Percentiles rank a stretch among this genome's conserved stretches.
phyloP scores from a whole-genome alignment of 2,888 invertebrate species.

The Therioaphis trifolii region DNA sequence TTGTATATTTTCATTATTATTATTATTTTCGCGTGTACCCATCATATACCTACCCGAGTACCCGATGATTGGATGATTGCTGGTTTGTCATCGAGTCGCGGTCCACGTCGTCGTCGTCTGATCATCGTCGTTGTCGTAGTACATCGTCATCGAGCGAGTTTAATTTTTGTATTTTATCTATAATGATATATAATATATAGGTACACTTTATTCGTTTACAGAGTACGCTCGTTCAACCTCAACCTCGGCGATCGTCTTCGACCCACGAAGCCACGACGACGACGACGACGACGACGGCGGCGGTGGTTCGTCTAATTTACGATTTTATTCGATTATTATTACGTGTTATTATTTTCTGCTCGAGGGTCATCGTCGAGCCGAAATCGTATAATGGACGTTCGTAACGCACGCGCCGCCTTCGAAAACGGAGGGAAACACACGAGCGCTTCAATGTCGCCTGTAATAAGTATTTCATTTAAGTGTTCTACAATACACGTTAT shows the following conservation, averaged over 20 bases:
- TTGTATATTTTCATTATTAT: conserved; percentile 8
- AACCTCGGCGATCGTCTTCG: too few species aligned
- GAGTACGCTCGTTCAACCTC: too few species aligned
- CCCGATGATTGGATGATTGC: conserved; percentile 34
- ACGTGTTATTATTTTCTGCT: background rate
- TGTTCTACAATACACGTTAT: too few species aligned
- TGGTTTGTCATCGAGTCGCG: background rate
- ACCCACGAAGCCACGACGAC: too few species aligned
- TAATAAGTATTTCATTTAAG: too few species aligned
- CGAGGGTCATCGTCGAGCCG: too few species aligned
- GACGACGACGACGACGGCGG: too few species aligned
- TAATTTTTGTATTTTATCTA: too few species aligned
- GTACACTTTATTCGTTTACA: too few species aligned
- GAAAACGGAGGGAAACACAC: background rate
- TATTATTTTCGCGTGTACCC: background rate
- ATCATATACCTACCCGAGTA: background rate
- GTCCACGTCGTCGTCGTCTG: background rate
- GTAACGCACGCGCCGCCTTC: background rate
- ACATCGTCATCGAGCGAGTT: too few species aligned
- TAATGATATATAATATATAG: too few species aligned
- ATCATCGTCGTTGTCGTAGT: too few species aligned
- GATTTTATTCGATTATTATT: background rate
- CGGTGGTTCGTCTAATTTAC: background rate
- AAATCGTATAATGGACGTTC: background rate
- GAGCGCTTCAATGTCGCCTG: background rate